Base-by-base conservation (phyloP, 37 sponge, comb jelly and placozoan genomes). In the Hexactinellida sp. region DNA sequence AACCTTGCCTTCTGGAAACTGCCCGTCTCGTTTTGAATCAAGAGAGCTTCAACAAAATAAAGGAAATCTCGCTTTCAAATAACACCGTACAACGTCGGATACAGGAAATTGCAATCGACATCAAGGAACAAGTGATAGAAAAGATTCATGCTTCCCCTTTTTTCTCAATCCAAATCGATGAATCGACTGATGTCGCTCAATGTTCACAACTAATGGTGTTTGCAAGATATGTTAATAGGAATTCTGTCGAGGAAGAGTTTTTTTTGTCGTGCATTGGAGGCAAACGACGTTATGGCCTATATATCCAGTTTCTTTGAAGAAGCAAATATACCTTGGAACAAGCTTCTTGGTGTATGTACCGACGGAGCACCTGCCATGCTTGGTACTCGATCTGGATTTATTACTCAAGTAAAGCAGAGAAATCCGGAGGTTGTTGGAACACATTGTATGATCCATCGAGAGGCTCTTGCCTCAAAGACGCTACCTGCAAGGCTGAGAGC, bases 401-500 rank as follows among this genome's bases (percentile, higher is more conserved):
- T 63, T 32, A 63, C 76, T 63, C 76, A 63, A 63, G 76, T 63
- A 21, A 63, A 63, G 76, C 76, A 63, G 76, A 63, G 13, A 23
- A 63, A 63, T 63, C 76, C 76, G 3, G 76, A 63, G 76, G 76
- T 63, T 63, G 76, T 63, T 63, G 76, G 76, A 63, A 63, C 76
- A 63, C 76, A 63, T 63, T 63, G 76, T 23, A 63, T 63, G 76
- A 32, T 63, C 76, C 76, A 63, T 63, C 76, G 76, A 63, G 76
- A 63, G 76, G 76, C 76, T 63, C 76, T 63, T 63, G 76, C 76
- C 13, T 63, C 76, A 63, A 63, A 63, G 76, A 63, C 76, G 76
- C 76, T 63, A 63, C 76, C 76, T 63, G 76, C 76, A 10, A 63
- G 76, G 13, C 76, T 63, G 30, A 63, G 76, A 63, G 76, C 76